These are phyloP conservation scores for Cyrtorhinus lividipennis DNA, from an alignment of 1,140 invertebrate species.

Conservation along the genomic window DNA sequence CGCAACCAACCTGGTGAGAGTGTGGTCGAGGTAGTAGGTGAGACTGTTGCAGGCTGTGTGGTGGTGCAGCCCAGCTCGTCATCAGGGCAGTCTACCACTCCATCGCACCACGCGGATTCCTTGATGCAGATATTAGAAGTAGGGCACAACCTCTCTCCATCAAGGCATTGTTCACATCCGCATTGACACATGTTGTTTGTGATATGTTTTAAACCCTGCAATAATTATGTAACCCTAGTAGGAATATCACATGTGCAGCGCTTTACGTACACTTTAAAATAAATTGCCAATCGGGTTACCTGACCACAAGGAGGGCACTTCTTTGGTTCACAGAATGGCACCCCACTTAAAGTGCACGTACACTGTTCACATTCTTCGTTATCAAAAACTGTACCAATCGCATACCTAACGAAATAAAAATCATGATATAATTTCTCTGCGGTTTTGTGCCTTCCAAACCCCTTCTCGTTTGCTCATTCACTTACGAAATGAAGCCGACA, in stretches of 20 bases:
- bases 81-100: conserved; percentile 64
- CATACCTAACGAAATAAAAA: conserved; percentile 38
- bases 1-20: too few species aligned
- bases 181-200: conserved; percentile 49
- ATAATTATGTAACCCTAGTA: conserved; percentile 17
- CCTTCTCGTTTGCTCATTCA: too few species aligned
- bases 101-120: conserved; percentile 60
- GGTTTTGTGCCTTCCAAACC: too few species aligned
- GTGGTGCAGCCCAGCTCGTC: conserved; percentile 57
- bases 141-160: conserved; percentile 44
- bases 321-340: conserved; percentile 47
- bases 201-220: conserved; percentile 35
- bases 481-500: conserved; percentile 44
- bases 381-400: conserved; percentile 48
- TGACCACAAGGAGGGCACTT: conserved; percentile 43
- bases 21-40: conserved; percentile 22
- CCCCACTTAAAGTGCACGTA: conserved; percentile 55
- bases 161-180: conserved; percentile 53
- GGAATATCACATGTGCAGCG: too few species aligned
- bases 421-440: conserved; percentile 12
- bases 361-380: conserved; percentile 59
- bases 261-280: too few species aligned
- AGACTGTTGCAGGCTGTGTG: conserved; percentile 21
- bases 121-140: conserved; percentile 60
- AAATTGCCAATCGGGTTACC: too few species aligned